phyloP scores from a whole-genome alignment of 2,888 invertebrate species.

The Caenorhabditis sp. region DNA sequence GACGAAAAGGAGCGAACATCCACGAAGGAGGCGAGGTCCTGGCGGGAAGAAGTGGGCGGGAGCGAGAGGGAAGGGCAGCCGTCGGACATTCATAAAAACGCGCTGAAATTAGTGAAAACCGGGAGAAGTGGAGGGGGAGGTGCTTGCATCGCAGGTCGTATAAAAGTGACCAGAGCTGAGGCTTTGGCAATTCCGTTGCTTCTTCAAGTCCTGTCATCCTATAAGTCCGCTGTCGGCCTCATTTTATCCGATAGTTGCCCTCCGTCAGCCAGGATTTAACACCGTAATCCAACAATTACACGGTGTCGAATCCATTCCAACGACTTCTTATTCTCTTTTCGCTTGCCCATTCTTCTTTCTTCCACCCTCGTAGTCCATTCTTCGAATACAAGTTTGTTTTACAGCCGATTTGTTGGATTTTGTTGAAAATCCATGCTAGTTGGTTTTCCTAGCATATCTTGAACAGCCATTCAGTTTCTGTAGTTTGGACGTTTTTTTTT shows the following conservation, averaged over 20 bases:
- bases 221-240: constrained; percentile 15
- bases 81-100: constrained; percentile 56
- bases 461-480: background rate
- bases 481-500: constrained; percentile 6
- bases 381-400: constrained; percentile 17
- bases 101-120: constrained; percentile 62
- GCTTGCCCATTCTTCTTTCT: constrained; percentile 6
- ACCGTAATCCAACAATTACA: constrained; percentile 68
- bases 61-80: constrained; percentile 35
- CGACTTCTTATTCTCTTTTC: constrained; percentile 33
- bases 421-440: constrained; percentile 35
- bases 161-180: constrained; percentile 49
- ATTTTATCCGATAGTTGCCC: constrained; percentile 24
- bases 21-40: constrained; percentile 4
- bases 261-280: constrained; percentile 53
- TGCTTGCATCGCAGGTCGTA: constrained; percentile 51
- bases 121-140: constrained; percentile 43
- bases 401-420: constrained; percentile 29
- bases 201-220: background rate
- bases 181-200: constrained; percentile 45
- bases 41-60: constrained; percentile 51
- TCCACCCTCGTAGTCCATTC: constrained; percentile 15
- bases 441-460: constrained; percentile 7
- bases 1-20: constrained; percentile 15
- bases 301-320: constrained; percentile 44